Percentiles rank a stretch among this genome's conserved stretches.
Evolutionary conservation across 2,113 vertebrate species (phyloP).

Genomic region (Grantiella picta): DNA sequence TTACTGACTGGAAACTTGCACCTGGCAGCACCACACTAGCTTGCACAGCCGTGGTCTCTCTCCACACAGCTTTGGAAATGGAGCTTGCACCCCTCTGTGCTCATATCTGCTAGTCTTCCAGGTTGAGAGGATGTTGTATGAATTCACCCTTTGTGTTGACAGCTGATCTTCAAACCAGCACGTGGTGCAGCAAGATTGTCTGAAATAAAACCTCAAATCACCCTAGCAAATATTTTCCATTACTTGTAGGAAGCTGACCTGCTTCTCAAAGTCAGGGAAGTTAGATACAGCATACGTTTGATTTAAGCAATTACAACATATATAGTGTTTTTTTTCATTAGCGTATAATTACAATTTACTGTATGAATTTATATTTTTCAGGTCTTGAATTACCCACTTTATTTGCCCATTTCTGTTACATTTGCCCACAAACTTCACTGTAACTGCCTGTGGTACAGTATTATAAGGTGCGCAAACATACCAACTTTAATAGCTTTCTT

Average conservation of each 20-base stretch:
- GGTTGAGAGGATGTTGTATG: background rate
- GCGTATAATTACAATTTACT: background rate
- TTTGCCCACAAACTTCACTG: background rate
- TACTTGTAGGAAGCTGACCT: background rate
- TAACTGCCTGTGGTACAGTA: background rate
- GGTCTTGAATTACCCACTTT: background rate
- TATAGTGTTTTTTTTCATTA: background rate
- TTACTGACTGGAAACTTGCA: background rate
- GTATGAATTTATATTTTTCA: background rate
- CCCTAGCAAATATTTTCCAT: background rate
- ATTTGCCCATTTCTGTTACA: background rate
- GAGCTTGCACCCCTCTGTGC: background rate
- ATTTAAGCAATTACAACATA: background rate
- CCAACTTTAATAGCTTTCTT: background rate
- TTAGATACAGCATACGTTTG: background rate
- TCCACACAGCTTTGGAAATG: background rate
- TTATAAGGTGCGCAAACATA: background rate
- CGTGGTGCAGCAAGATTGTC: background rate
- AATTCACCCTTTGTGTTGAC: background rate
- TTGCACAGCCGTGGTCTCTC: background rate
- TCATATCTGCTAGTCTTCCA: background rate
- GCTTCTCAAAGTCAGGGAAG: background rate
- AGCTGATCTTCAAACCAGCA: background rate
- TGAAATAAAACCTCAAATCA: background rate
- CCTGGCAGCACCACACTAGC: background rate